These are phyloP conservation scores for Esperia sulphurella DNA, from an alignment of 2,888 invertebrate species.

Conservation along the genomic window DNA sequence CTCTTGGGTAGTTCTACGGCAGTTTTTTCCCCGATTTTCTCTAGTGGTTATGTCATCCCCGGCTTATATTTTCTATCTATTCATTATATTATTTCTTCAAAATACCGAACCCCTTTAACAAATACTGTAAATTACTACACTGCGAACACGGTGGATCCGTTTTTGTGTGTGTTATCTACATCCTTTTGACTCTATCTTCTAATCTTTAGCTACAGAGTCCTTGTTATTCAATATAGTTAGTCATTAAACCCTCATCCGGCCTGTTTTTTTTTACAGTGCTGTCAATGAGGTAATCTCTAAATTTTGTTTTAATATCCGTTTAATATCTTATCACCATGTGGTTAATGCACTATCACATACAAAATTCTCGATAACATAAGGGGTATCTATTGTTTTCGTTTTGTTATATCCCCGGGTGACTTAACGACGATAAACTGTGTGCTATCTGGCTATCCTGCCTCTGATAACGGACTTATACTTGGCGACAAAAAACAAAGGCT, in stretches of 20 bases:
- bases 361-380: background rate
- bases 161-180: too few relatives aligned
- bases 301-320: background rate
- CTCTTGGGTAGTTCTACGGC: too few relatives aligned
- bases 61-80: too few relatives aligned
- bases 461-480: background rate
- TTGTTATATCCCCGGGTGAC: slow-evolving; percentile 3
- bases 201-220: background rate
- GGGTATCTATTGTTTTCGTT: slow-evolving; percentile 7
- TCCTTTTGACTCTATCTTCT: too few relatives aligned
- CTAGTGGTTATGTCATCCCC: too few relatives aligned
- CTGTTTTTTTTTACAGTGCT: background rate
- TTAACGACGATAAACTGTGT: slow-evolving; percentile 5
- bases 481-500: background rate
- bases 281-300: background rate
- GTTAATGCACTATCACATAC: background rate
- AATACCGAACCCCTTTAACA: too few relatives aligned
- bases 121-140: too few relatives aligned
- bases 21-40: too few relatives aligned
- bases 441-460: background rate
- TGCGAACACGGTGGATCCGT: too few relatives aligned
- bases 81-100: too few relatives aligned
- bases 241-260: background rate
- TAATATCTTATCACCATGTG: background rate
- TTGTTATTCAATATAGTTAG: background rate